These are phyloP conservation scores for Dioctria rufipes DNA, from an alignment of 2,888 invertebrate genomes.

Conservation along the genomic window DNA sequence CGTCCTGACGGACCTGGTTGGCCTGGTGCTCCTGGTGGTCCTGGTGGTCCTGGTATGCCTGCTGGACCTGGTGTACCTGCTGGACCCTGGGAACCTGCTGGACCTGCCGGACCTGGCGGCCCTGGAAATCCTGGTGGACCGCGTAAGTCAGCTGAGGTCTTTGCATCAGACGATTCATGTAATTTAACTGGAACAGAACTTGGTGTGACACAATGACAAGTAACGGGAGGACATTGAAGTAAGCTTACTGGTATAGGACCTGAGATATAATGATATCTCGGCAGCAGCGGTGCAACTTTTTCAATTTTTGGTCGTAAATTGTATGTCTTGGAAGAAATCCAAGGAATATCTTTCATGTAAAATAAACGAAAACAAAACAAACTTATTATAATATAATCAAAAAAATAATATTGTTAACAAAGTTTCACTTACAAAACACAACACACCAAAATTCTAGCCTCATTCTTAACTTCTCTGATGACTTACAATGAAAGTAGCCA, in stretches of 20 bases:
- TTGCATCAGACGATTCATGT: too few species aligned
- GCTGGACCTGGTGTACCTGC: too few species aligned
- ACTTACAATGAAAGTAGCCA: too few species aligned
- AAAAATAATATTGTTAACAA: background rate
- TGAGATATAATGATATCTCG: background rate
- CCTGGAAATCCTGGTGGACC: too few species aligned
- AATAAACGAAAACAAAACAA: background rate
- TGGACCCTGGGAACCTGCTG: too few species aligned
- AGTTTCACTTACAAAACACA: slow-evolving; percentile 5
- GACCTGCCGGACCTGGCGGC: too few species aligned
- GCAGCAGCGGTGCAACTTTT: background rate
- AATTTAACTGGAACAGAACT: background rate
- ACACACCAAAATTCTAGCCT: slow-evolving; percentile 22
- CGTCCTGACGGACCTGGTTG: too few species aligned
- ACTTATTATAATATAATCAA: background rate
- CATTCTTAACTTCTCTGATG: slow-evolving; percentile 5
- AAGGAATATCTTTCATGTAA: slow-evolving; percentile 5
- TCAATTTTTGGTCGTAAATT: background rate
- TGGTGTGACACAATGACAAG: slow-evolving; percentile 33
- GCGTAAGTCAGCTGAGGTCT: too few species aligned
- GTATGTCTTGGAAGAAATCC: background rate
- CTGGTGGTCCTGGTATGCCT: too few species aligned
- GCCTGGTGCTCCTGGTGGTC: too few species aligned
- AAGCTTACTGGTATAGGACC: slow-evolving; percentile 9
- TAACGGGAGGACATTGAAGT: slow-evolving; percentile 26